A percentile compares a stretch with the other conserved stretches of the same genome.
Evolutionary conservation across 2,113 vertebrate species (phyloP).

Genomic region (Gambusia affinis): DNA sequence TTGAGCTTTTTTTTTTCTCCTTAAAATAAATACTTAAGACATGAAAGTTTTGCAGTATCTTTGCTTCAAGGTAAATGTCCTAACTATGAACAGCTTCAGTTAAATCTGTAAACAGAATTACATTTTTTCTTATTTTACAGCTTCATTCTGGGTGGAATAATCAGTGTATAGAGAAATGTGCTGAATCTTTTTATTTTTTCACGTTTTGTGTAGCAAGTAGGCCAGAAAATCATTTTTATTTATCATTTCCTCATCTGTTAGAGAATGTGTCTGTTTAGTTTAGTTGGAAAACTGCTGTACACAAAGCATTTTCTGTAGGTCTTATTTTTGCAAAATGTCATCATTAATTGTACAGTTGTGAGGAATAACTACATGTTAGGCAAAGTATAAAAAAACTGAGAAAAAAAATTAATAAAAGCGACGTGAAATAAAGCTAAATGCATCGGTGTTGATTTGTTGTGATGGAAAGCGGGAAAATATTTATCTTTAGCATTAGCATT

Average conservation of each 20-base stretch:
- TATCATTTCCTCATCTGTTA: neutral
- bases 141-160: neutral
- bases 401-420: conserved; percentile 33
- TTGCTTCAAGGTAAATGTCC: too few relatives aligned
- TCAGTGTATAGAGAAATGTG: neutral
- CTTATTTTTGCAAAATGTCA: conserved; percentile 7
- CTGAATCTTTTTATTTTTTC: neutral
- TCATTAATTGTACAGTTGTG: conserved; percentile 40
- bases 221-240: neutral
- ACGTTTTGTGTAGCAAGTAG: neutral
- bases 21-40: neutral
- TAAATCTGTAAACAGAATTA: neutral
- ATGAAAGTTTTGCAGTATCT: neutral
- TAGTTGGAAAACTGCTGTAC: conserved; percentile 11
- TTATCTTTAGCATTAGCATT: neutral
- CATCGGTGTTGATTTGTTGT: conserved; percentile 1
- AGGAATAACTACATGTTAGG: conserved; percentile 22
- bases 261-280: neutral
- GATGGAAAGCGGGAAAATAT: neutral
- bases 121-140: neutral
- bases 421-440: conserved; percentile 11
- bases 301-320: conserved; percentile 6
- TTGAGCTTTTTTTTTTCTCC: neutral
- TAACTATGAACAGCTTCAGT: neutral
- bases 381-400: conserved; percentile 24